Evolutionary conservation across 1,140 invertebrate genomes (phyloP).

Genomic region (Phenacoccus solenopsis): DNA sequence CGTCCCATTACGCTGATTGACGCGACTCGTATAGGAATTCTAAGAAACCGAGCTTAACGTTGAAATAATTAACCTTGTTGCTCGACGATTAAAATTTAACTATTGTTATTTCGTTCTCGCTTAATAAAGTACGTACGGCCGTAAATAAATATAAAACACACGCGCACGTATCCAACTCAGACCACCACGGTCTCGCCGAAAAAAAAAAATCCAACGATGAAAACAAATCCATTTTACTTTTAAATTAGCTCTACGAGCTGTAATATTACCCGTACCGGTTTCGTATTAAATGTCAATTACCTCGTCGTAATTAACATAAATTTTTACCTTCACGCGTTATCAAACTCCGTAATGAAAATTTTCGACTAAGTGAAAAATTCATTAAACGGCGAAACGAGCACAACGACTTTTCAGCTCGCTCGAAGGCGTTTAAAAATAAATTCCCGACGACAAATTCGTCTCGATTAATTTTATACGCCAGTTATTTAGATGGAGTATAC

Average conservation of each 20-base stretch:
- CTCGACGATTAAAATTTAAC: background rate
- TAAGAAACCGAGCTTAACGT: background rate
- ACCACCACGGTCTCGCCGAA: too few species aligned
- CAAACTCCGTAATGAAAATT: too few species aligned
- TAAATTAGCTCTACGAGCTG: background rate
- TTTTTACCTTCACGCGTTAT: too few species aligned
- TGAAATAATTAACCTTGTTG: background rate
- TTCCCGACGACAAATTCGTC: too few species aligned
- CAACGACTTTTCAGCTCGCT: too few species aligned
- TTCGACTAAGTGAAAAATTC: too few species aligned
- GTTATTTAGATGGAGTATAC: too few species aligned
- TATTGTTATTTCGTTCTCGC: background rate
- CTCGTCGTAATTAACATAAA: background rate
- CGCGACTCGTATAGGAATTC: background rate
- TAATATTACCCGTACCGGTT: background rate
- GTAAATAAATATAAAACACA: background rate
- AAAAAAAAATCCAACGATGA: background rate
- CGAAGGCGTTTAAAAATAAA: too few species aligned
- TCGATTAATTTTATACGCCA: too few species aligned
- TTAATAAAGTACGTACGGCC: background rate
- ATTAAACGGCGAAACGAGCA: too few species aligned
- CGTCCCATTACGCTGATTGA: background rate
- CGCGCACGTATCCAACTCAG: too few species aligned
- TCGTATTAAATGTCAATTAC: conserved; percentile 1
- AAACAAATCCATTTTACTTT: background rate